Evolutionary conservation across 2,888 invertebrate genomes (phyloP).

Genomic region (Corbicula japonica): DNA sequence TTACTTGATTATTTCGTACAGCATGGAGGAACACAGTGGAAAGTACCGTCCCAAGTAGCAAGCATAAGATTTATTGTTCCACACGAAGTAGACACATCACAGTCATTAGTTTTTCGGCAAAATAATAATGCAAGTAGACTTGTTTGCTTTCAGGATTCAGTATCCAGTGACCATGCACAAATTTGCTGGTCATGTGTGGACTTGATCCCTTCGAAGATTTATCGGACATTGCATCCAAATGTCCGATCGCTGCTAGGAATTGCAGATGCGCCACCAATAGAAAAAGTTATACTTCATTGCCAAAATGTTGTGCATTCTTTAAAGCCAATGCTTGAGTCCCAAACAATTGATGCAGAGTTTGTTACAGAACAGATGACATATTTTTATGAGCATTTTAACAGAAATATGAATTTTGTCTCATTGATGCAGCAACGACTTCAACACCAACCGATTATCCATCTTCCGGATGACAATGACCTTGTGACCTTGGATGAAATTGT

Average conservation of each 20-base stretch:
- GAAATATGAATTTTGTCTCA: too few species aligned
- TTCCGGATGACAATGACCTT: slow-evolving; percentile 24
- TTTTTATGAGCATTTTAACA: too few species aligned
- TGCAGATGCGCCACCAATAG: slow-evolving; percentile 19
- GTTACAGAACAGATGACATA: too few species aligned
- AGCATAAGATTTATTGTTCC: slow-evolving; percentile 50
- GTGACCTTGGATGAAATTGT: slow-evolving; percentile 24
- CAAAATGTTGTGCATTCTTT: slow-evolving; percentile 51
- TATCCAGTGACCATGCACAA: not conserved
- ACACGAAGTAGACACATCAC: slow-evolving; percentile 14
- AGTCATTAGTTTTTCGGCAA: slow-evolving; percentile 8
- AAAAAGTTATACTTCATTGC: slow-evolving; percentile 48
- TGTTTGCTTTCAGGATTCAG: slow-evolving; percentile 22
- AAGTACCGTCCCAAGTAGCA: slow-evolving; percentile 12
- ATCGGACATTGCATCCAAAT: too few species aligned
- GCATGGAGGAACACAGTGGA: not conserved
- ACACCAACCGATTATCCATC: too few species aligned
- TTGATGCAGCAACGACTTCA: too few species aligned
- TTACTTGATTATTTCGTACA: slow-evolving; percentile 36
- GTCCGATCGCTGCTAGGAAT: slow-evolving; percentile 41
- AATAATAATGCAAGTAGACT: not conserved
- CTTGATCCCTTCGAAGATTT: slow-evolving; percentile 31
- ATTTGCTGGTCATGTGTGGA: slow-evolving; percentile 51
- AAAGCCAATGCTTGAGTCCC: too few species aligned
- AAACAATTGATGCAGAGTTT: too few species aligned